Percentiles rank a stretch among this genome's conserved stretches.
phyloP scores from a whole-genome alignment of 2,888 invertebrate species.

The Mesoligia furuncula region DNA sequence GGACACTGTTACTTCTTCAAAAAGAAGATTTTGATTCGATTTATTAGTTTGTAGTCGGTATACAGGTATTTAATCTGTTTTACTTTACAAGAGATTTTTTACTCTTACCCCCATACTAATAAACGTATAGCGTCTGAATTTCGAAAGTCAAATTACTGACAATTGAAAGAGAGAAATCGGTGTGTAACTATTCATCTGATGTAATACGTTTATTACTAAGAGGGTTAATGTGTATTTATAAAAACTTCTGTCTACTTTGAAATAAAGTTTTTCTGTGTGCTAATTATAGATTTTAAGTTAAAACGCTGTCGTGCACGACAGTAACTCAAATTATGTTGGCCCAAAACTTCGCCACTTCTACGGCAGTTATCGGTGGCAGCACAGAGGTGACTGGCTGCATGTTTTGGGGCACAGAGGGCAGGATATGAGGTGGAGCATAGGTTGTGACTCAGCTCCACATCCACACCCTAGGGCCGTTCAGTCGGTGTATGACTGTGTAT shows the following conservation, averaged over 20 bases:
- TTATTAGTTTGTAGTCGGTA: constrained; percentile 6
- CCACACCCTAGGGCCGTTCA: background rate
- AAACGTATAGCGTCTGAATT: too few species aligned
- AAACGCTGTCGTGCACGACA: background rate
- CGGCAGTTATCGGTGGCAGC: background rate
- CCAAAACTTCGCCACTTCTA: background rate
- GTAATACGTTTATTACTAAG: too few species aligned
- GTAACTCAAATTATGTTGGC: background rate
- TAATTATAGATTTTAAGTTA: background rate
- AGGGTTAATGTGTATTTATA: background rate
- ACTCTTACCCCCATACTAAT: background rate
- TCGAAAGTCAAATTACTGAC: too few species aligned
- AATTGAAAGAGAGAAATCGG: too few species aligned
- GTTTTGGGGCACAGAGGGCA: background rate
- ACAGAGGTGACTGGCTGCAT: background rate
- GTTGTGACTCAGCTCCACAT: background rate
- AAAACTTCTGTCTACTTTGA: background rate
- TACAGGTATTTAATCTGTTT: background rate
- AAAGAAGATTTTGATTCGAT: constrained; percentile 1
- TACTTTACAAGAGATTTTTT: background rate
- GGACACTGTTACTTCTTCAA: constrained; percentile 12
- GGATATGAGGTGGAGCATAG: background rate
- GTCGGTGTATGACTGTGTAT: background rate
- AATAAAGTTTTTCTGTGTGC: background rate
- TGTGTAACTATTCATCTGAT: too few species aligned